A percentile compares a stretch with the other conserved stretches of the same genome.
Conservation (phyloP, 2,888 invertebrate genomes). For the Chouioia cunea region DNA sequence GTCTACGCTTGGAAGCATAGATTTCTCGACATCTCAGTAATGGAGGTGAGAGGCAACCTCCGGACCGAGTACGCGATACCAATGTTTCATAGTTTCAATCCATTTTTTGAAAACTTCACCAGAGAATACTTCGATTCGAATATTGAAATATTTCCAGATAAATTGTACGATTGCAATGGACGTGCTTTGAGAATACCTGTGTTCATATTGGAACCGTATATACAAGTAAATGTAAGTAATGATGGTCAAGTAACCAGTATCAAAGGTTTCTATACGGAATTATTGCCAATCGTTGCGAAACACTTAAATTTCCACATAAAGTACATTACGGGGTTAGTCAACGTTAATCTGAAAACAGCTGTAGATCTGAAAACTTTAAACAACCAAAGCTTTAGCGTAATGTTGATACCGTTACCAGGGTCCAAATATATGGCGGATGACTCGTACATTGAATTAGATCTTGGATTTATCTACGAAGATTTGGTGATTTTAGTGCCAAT, state of each 20-base stretch:
- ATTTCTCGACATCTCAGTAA: background rate
- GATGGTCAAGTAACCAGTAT: background rate
- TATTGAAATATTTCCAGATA: conserved; percentile 1
- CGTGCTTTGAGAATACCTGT: background rate
- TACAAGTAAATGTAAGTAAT: background rate
- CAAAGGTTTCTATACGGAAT: background rate
- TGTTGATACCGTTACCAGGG: background rate
- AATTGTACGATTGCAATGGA: background rate
- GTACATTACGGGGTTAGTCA: background rate
- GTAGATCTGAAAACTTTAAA: background rate
- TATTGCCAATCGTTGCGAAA: background rate
- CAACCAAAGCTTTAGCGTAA: background rate
- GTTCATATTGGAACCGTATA: background rate
- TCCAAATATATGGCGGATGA: background rate
- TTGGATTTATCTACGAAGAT: conserved; percentile 9
- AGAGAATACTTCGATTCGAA: background rate
- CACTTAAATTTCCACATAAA: background rate
- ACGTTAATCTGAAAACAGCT: background rate
- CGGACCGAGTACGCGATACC: no score
- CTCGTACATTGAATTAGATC: background rate
- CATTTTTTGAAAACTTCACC: background rate
- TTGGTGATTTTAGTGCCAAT: background rate
- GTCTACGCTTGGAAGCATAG: background rate
- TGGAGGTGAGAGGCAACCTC: background rate
- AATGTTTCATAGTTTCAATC: background rate